Evolutionary conservation across 2,888 invertebrate species (phyloP), one percentile per base, ranked within the genome.

Genomic region (Actias luna): DNA sequence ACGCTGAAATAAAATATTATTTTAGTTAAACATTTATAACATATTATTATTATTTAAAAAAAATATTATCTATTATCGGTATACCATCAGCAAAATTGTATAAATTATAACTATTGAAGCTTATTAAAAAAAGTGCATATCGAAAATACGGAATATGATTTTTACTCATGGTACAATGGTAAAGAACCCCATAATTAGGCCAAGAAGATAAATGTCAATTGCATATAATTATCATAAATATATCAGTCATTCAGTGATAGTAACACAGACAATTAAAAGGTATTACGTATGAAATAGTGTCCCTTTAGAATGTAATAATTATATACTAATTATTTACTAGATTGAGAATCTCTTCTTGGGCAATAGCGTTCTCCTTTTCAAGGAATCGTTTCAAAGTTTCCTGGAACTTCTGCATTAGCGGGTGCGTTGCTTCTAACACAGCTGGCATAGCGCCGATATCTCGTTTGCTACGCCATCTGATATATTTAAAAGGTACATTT

Each of bases 381-480:
- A 97, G 89, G 80, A 96, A 96, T 46, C 93, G 88, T 70, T 93
- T 94, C 2, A 97, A 89, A 0, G 95, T 94, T 66, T 93, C 87
- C 88, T 97, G 97, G 85, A 97, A 97, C 72, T 93, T 94, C 72
- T 93, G 93, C 94, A 97, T 94, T 59, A 96, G 89, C 0, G 95
- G 96, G 83, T 97, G 96, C 62, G 95, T 93, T 0, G 96, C 94
- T 65, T 96, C 94, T 67, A 97, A 84, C 36, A 95, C 93, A 4
- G 93, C 92, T 0, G 93, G 90, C 87, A 91, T 79, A 18, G 84
- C 82, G 16, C 85, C 87, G 12, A 85, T 67, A 1, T 82, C 78
- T 1, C 87, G 83, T 14, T 83, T 81, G 27, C 65, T 75, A 36
- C 89, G 89, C 91, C 89, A 90, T 78, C 91, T 91, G 36, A 0